Conservation (phyloP, 2,113 vertebrate genomes). For the Periophthalmus modestus region DNA sequence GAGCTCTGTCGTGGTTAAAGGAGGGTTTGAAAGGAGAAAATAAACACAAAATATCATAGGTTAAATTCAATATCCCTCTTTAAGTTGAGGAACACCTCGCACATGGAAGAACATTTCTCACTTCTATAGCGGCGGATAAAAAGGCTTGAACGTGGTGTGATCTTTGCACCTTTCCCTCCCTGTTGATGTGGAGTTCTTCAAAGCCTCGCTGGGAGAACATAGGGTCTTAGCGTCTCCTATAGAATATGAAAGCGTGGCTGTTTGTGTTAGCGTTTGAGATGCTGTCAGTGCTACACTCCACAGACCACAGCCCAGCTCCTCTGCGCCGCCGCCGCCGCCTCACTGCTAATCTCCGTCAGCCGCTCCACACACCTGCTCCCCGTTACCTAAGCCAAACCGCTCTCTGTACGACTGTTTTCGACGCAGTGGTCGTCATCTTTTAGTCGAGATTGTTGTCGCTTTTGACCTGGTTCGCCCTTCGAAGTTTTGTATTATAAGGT, state of each 20-base stretch:
- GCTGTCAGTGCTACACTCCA: background rate
- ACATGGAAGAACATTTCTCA: background rate
- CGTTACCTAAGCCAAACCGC: background rate
- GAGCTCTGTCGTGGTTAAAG: no score
- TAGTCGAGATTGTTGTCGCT: background rate
- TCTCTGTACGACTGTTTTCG: background rate
- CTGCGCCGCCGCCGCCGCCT: background rate
- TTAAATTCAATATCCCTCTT: no score
- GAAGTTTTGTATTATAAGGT: background rate
- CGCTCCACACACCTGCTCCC: background rate
- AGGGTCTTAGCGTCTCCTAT: background rate
- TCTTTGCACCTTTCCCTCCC: background rate
- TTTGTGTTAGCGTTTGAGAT: background rate
- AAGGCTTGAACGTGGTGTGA: background rate
- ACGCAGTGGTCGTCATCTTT: background rate
- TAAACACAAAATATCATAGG: no score
- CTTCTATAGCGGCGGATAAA: background rate
- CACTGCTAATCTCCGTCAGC: conserved; percentile 3
- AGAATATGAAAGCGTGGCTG: background rate
- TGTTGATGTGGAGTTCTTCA: background rate
- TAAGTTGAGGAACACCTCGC: background rate
- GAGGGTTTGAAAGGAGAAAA: background rate
- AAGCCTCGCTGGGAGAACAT: background rate
- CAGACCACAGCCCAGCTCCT: background rate
- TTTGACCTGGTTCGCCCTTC: background rate